Conservation (phyloP, 2,797 vertebrate species). For the Australoheros facetus region DNA sequence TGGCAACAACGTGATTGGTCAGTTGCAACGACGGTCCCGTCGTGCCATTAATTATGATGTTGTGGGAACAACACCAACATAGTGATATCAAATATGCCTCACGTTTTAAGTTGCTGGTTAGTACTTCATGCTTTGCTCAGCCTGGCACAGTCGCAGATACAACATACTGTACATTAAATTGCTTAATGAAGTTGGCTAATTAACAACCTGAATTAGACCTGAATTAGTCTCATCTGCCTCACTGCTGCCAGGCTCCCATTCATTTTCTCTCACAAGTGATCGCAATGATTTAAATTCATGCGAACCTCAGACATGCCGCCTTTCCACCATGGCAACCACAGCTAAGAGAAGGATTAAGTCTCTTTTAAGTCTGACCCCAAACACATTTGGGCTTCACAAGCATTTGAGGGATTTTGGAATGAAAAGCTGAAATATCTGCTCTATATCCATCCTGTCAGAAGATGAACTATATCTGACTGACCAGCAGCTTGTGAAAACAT, state of each 20-base stretch:
- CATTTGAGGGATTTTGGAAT: background rate
- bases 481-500: conserved; percentile 45
- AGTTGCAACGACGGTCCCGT: background rate
- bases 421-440: conserved; percentile 27
- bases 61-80: background rate
- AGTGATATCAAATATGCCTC: background rate
- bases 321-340: conserved; percentile 42
- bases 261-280: conserved; percentile 16
- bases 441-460: background rate
- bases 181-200: too few species aligned
- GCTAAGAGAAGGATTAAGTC: conserved; percentile 11
- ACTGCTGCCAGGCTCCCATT: conserved; percentile 6
- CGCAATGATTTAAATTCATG: conserved; percentile 21
- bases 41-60: background rate
- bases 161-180: too few species aligned
- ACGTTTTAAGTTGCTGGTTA: rapidly evolving
- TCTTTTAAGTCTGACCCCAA: conserved; percentile 28
- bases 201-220: background rate
- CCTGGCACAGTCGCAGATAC: too few species aligned
- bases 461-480: conserved; percentile 34
- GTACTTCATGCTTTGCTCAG: background rate
- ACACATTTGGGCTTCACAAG: conserved; percentile 8
- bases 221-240: background rate
- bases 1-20: background rate
- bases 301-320: conserved; percentile 19